A percentile compares a stretch with the other conserved stretches of the same genome.
phyloP scores from a whole-genome alignment of 1,140 invertebrate genomes.

The Leguminivora glycinivorella region DNA sequence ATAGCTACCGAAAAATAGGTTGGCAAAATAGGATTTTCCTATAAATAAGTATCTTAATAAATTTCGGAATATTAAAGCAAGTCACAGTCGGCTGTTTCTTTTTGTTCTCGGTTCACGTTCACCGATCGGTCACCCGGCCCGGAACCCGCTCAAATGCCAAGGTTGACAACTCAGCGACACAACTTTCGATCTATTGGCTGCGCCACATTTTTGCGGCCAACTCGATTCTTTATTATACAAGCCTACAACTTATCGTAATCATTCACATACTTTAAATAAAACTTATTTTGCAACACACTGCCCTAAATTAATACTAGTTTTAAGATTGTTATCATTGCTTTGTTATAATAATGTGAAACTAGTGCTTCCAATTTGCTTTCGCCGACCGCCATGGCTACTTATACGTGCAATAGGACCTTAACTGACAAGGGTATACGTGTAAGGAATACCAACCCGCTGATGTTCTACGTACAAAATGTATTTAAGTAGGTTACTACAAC shows the following conservation, averaged over 20 bases:
- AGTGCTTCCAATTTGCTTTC: constrained; percentile 4
- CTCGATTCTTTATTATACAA: constrained; percentile 40
- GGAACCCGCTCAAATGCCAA: constrained; percentile 77
- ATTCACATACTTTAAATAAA: neutral
- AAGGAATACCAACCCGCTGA: neutral
- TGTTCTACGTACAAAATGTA: constrained; percentile 1
- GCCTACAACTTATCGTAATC: neutral
- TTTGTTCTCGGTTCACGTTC: constrained; percentile 41
- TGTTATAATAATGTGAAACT: neutral
- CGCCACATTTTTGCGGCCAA: constrained; percentile 74
- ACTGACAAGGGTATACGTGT: neutral
- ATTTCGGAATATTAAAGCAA: neutral
- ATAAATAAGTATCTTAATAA: neutral
- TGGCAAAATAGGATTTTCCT: neutral
- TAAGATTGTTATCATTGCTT: neutral
- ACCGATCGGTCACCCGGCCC: constrained; percentile 55
- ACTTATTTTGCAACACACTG: neutral
- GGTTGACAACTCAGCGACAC: constrained; percentile 76
- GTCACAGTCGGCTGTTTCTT: constrained; percentile 16
- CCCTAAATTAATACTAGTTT: neutral
- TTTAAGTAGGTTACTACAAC: neutral
- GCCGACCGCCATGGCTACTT: neutral
- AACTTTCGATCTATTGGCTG: constrained; percentile 72
- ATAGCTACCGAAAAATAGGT: too few species aligned
- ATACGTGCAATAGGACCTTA: constrained; percentile 25